Evolutionary conservation across 2,797 vertebrate species (phyloP), one percentile per base, ranked within the genome.

Genomic region (Fringilla coelebs): DNA sequence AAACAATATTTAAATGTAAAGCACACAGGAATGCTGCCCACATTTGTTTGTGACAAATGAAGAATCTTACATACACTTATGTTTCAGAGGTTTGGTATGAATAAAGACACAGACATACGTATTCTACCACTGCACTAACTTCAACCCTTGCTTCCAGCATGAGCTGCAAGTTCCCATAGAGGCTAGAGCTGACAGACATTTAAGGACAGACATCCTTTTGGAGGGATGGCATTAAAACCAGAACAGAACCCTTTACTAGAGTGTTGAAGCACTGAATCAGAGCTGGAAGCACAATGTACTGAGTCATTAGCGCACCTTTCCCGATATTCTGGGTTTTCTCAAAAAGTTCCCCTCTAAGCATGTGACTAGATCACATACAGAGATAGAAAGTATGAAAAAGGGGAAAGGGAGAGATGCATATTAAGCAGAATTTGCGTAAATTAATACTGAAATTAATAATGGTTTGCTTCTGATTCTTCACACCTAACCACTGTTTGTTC

Each of bases 391-490:
- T 46, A 46, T 70, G 38, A 93, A 66, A 31, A 80, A 81, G 36
- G 4, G 16, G 45, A 87, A 79, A 90, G n/a, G 24, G 38, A 93
- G 66, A 85, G 20, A 76, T n/a, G 26, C 14, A 19, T 58, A 62
- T 43, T 43, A 78, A 72, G 58, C 1, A 9, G 7, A 26, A 87
- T 68, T 77, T 80, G 38, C 72, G 95, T 88, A 84, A 92, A 93
- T 67, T 63, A 81, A 78, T 90, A 25, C 68, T 76, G 38, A 91
- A 88, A 94, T 86, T 76, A 90, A 90, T 75, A 26, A 83, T 16
- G 31, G 31, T 66, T 94, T 94, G 40, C 46, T 88, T 92, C 54
- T 7, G 5, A 75, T 75, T 83, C 32, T 60, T 83, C n/a, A 92
- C 76, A 85, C 36, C 29, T 75, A 71, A 70, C 32, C 40, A 62